phyloP scores from a whole-genome alignment of 2,113 vertebrate species.

The Abramis brama region DNA sequence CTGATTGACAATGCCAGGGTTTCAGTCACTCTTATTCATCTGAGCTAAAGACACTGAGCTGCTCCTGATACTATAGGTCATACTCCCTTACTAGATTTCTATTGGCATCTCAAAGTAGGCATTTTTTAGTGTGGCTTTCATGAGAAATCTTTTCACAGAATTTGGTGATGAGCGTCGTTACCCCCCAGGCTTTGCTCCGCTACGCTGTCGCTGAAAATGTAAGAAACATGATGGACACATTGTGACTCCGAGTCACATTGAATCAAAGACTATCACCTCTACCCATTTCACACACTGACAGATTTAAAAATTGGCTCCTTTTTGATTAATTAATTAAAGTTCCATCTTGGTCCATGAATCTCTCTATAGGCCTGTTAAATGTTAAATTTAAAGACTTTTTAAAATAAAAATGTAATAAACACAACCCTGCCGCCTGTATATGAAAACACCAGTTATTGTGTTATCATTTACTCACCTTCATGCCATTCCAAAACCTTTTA shows the following conservation, averaged over 20 bases:
- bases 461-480: background rate
- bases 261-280: too few species aligned
- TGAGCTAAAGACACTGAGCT: background rate
- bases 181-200: too few species aligned
- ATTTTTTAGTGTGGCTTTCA: background rate
- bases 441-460: background rate
- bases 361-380: too few species aligned
- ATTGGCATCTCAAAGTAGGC: background rate
- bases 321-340: too few species aligned
- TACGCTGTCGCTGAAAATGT: too few species aligned
- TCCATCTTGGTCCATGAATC: too few species aligned
- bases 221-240: too few species aligned
- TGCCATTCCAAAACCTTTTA: background rate
- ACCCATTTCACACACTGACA: too few species aligned
- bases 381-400: too few species aligned
- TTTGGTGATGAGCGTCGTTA: too few species aligned
- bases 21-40: background rate
- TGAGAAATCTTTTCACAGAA: background rate
- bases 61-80: background rate
- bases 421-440: background rate
- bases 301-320: too few species aligned
- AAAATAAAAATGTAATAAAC: background rate
- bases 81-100: background rate
- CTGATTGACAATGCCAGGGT: background rate
- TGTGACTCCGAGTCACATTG: too few species aligned